Conservation (phyloP, 2,888 invertebrate genomes). For the Drosophila tanythrix region DNA sequence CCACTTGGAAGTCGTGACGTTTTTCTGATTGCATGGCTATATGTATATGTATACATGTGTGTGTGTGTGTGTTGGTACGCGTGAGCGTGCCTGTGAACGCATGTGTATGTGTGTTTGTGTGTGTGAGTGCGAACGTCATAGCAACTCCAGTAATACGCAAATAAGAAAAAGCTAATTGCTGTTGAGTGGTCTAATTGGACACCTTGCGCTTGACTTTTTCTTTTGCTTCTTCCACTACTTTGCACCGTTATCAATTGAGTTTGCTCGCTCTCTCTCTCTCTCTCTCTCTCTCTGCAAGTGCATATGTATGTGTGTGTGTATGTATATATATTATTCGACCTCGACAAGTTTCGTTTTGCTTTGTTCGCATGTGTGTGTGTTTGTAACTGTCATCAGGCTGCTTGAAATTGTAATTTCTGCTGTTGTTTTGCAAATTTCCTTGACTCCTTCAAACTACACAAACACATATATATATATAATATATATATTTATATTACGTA, state of each 20-base stretch:
- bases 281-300: slow-evolving; percentile 4
- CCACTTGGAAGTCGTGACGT: slow-evolving; percentile 79
- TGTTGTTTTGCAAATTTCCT: slow-evolving; percentile 63
- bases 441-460: slow-evolving; percentile 67
- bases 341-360: slow-evolving; percentile 67
- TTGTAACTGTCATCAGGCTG: slow-evolving; percentile 59
- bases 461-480: slow-evolving; percentile 12
- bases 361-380: slow-evolving; percentile 9
- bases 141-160: slow-evolving; percentile 79
- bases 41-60: slow-evolving; percentile 8
- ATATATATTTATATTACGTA: slow-evolving; percentile 12
- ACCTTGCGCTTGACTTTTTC: slow-evolving; percentile 66
- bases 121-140: slow-evolving; percentile 66
- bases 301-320: slow-evolving; percentile 7
- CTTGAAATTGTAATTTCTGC: slow-evolving; percentile 56
- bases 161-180: slow-evolving; percentile 67
- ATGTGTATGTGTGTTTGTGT: slow-evolving; percentile 21
- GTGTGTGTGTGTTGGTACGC: slow-evolving; percentile 9
- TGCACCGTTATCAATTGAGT: slow-evolving; percentile 66
- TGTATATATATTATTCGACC: slow-evolving; percentile 53
- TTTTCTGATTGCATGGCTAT: slow-evolving; percentile 64
- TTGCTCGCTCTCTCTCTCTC: slow-evolving; percentile 47
- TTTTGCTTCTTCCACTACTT: slow-evolving; percentile 2
- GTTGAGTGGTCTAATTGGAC: slow-evolving; percentile 76
- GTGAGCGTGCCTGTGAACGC: slow-evolving; percentile 16